Evolutionary conservation across 2,888 invertebrate species (phyloP).

Genomic region (Helicoverpa assulta): DNA sequence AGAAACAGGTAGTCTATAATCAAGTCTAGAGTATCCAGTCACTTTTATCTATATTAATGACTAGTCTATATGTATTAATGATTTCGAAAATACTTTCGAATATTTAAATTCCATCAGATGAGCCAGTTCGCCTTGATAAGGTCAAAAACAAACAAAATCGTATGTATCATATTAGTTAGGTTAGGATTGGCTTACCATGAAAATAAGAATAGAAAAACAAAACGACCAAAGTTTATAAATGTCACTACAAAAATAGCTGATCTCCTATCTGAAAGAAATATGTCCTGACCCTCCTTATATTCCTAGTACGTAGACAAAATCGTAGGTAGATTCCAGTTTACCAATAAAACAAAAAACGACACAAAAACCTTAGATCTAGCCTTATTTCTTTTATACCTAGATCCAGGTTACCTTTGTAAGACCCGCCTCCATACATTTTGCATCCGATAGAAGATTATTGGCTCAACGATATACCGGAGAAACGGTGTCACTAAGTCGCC

Average conservation of each 20-base stretch:
- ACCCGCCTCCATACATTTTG: conserved; percentile 31
- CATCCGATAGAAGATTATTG: conserved; percentile 50
- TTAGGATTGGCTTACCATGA: too few species aligned
- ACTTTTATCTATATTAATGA: too few species aligned
- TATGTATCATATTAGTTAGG: too few species aligned
- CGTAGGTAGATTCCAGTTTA: too few species aligned
- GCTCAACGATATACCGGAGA: conserved; percentile 30
- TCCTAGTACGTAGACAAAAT: too few species aligned
- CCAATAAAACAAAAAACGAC: neutral
- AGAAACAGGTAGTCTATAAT: too few species aligned
- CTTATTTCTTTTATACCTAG: conserved; percentile 11
- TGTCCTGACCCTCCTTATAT: neutral
- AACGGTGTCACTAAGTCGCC: conserved; percentile 48
- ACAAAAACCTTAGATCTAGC: neutral
- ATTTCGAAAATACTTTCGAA: too few species aligned
- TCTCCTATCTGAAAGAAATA: neutral
- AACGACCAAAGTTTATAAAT: neutral
- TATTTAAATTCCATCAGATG: too few species aligned
- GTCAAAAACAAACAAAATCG: too few species aligned
- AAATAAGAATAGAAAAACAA: neutral
- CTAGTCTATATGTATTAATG: too few species aligned
- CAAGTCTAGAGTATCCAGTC: too few species aligned
- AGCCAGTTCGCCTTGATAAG: too few species aligned
- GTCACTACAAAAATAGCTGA: conserved; percentile 1
- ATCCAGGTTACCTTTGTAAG: conserved; percentile 25